Conservation (phyloP, 2,888 invertebrate genomes). For the Oscheius sp. region DNA sequence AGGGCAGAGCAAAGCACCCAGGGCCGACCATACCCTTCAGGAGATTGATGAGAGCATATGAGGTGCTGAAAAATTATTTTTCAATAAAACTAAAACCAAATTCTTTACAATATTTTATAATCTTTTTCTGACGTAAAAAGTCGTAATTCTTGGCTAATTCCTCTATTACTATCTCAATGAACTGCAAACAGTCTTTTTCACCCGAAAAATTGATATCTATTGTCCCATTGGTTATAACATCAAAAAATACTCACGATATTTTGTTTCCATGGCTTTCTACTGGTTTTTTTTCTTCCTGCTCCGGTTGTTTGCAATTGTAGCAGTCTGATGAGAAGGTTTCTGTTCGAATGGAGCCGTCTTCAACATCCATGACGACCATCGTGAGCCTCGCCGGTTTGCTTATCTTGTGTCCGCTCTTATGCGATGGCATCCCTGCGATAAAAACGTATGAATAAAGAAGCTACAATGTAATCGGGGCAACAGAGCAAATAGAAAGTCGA, state of each 20-base stretch:
- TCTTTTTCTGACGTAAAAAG: too few species aligned
- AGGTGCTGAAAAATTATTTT: constrained; percentile 51
- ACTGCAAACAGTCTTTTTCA: too few species aligned
- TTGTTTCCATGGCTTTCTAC: constrained; percentile 38
- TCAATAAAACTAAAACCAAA: too few species aligned
- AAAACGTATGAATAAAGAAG: constrained; percentile 20
- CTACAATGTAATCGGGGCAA: constrained; percentile 24
- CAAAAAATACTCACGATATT: constrained; percentile 41
- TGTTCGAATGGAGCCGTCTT: constrained; percentile 12
- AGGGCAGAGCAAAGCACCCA: constrained; percentile 64
- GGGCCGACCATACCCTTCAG: constrained; percentile 68
- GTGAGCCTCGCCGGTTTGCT: constrained; percentile 8
- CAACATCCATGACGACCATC: constrained; percentile 26
- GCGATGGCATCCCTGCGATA: constrained; percentile 27
- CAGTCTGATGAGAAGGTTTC: background rate
- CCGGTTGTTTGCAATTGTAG: background rate
- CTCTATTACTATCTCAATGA: too few species aligned
- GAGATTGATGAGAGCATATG: constrained; percentile 58
- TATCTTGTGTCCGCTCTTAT: constrained; percentile 26
- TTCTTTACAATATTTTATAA: too few species aligned
- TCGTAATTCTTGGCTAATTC: background rate
- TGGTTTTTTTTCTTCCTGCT: background rate
- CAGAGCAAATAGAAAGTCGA: background rate
- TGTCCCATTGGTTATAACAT: too few species aligned
- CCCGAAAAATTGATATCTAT: too few species aligned